Evolutionary conservation across 1,140 invertebrate genomes (phyloP), one percentile per base, ranked within the genome.

Genomic region (Panagrolaimus sp.): DNA sequence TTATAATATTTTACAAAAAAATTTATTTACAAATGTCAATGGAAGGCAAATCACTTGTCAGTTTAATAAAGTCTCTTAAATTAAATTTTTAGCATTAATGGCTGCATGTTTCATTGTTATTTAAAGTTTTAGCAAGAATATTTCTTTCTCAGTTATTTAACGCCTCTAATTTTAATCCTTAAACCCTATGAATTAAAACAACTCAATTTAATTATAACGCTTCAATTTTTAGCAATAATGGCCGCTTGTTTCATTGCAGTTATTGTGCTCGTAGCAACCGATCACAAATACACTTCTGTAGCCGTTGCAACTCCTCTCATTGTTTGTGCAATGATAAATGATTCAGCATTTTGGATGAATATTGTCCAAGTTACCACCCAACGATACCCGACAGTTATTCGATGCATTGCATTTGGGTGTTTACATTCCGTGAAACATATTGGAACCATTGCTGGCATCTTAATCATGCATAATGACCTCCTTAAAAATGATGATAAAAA

Each of bases 291-390:
- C 44, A 45, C 73, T 16, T 64, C 68, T 51, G 14, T 48, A 31
- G 62, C 65, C 23, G 71, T 78, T 43, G 74, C 63, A n/a, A 66
- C 79, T 7, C 44, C 71, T 1, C 46, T 79, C 5, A 78, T 73
- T 27, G 62, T 79, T 16, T 64, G 66, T 1, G 79, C 78, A 4
- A 78, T 79, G 78, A 75, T 79, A 71, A 79, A 80, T 51, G 78
- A 78, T 63, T 72, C 75, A 48, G 68, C 70, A 9, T 79, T 79
- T 69, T 80, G 78, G 78, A 79, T 79, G 71, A 79, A 80, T 67
- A 79, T 79, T 27, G 68, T 79, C 16, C 72, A 75, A 68, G 65
- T 74, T 13, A 75, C 72, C 11, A 73, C 72, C 9, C 72, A 79
- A 45, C 53, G 77, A 42, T 79, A 79, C 61, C 78, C 78, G 2